phyloP scores from a whole-genome alignment of 2,113 vertebrate genomes.

The Carollia perspicillata region DNA sequence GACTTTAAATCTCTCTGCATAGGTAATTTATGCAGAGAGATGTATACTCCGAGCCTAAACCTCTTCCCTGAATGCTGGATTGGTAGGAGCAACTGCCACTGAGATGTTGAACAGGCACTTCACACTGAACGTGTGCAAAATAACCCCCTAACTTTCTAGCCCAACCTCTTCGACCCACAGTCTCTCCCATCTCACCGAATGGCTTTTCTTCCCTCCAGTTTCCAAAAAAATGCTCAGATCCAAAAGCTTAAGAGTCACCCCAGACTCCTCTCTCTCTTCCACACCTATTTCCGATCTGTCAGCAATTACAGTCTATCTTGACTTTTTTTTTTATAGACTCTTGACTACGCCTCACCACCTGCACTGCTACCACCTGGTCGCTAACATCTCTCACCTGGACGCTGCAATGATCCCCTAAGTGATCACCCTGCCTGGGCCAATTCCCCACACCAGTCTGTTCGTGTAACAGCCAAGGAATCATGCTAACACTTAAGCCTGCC shows the following conservation, averaged over 20 bases:
- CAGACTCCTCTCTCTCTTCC: neutral
- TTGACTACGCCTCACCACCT: neutral
- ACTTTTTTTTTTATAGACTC: neutral
- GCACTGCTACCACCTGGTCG: neutral
- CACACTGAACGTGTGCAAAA: neutral
- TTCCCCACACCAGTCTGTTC: neutral
- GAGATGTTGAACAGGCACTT: neutral
- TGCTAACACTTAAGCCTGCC: neutral
- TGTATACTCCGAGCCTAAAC: neutral
- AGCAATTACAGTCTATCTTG: neutral
- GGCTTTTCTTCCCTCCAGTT: neutral
- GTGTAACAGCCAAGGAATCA: neutral
- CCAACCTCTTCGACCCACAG: neutral
- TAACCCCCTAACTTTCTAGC: neutral
- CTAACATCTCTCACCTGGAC: neutral
- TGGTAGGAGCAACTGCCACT: neutral
- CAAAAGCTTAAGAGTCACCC: neutral
- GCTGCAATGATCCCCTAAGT: neutral
- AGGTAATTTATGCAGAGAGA: neutral
- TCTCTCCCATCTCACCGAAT: neutral
- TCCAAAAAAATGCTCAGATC: neutral
- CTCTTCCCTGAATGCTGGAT: neutral
- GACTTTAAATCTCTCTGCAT: neutral
- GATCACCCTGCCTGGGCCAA: neutral
- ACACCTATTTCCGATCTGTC: neutral